Evolutionary conservation across 2,797 vertebrate species (phyloP).

Genomic region (Myripristis jacobus): DNA sequence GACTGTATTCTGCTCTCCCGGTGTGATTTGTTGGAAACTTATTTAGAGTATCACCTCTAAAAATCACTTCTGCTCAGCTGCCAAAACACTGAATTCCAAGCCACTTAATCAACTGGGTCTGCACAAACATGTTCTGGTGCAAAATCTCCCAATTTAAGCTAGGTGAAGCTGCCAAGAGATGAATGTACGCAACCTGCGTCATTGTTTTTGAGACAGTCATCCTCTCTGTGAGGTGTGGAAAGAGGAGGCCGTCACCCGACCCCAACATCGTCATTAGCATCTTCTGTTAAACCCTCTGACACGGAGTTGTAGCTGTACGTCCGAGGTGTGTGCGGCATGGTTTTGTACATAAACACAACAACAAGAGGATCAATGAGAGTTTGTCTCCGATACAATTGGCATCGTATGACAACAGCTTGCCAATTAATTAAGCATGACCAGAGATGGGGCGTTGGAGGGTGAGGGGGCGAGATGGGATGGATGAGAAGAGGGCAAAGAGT

Average conservation of each 20-base stretch:
- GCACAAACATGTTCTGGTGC: not conserved
- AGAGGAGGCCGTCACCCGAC: not conserved
- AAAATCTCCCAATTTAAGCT: constrained; percentile 6
- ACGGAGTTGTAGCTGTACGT: constrained; percentile 19
- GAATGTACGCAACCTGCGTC: not conserved
- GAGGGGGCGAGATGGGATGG: constrained; percentile 10
- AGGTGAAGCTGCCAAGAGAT: constrained; percentile 1
- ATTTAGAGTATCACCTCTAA: constrained; percentile 3
- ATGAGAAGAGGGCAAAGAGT: constrained; percentile 4
- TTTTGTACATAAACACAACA: constrained; percentile 9
- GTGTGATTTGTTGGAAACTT: not conserved
- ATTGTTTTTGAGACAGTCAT: not conserved
- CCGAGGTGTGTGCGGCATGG: constrained; percentile 9
- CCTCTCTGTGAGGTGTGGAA: not conserved
- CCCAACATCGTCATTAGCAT: not conserved
- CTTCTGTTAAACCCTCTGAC: not conserved
- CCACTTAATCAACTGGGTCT: no score
- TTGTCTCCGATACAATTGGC: constrained; percentile 41
- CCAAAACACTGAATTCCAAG: not conserved
- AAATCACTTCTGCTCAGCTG: not conserved
- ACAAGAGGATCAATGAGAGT: constrained; percentile 24
- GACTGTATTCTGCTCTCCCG: not conserved
- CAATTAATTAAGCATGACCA: constrained; percentile 67
- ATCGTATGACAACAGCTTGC: constrained; percentile 52
- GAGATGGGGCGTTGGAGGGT: constrained; percentile 21